These are phyloP conservation scores for Sander lucioperca DNA, from an alignment of 2,113 vertebrate species.

Conservation along the genomic window DNA sequence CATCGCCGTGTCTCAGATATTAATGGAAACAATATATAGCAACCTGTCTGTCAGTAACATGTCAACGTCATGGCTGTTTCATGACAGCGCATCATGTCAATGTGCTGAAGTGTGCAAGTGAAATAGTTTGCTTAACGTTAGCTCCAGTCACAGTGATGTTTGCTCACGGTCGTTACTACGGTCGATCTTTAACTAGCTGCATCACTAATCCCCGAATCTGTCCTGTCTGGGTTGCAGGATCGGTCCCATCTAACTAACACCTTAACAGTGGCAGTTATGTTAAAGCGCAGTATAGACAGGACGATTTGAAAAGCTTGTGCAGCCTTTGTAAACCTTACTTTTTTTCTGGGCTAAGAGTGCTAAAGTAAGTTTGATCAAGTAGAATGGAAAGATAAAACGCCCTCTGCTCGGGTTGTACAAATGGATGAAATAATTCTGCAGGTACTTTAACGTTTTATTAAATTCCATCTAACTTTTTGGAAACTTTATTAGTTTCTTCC, in stretches of 20 bases:
- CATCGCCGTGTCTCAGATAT: slow-evolving; percentile 35
- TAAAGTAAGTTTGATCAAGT: slow-evolving; percentile 22
- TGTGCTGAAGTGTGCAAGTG: slow-evolving; percentile 5
- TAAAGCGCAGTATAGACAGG: slow-evolving; percentile 6
- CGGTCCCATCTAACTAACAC: slow-evolving; percentile 41
- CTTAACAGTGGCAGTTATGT: slow-evolving; percentile 29
- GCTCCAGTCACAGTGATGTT: background rate
- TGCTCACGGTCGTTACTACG: slow-evolving; percentile 14
- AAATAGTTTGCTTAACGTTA: background rate
- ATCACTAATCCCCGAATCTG: slow-evolving; percentile 71
- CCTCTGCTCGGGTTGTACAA: background rate
- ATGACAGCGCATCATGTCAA: slow-evolving; percentile 6
- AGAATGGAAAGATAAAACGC: background rate
- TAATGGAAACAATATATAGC: slow-evolving; percentile 23
- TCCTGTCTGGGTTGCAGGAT: slow-evolving; percentile 59
- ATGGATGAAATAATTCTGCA: slow-evolving; percentile 7
- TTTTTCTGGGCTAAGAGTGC: background rate
- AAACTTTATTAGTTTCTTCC: slow-evolving; percentile 32
- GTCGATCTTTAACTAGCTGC: slow-evolving; percentile 51
- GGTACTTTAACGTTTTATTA: background rate
- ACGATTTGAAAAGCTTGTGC: background rate
- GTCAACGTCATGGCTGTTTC: slow-evolving; percentile 8
- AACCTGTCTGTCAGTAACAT: slow-evolving; percentile 36
- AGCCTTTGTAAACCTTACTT: background rate
- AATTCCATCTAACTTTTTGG: slow-evolving; percentile 36